These are phyloP conservation scores for Drosophila nasuta DNA, from an alignment of 1,140 invertebrate genomes.

Conservation along the genomic window DNA sequence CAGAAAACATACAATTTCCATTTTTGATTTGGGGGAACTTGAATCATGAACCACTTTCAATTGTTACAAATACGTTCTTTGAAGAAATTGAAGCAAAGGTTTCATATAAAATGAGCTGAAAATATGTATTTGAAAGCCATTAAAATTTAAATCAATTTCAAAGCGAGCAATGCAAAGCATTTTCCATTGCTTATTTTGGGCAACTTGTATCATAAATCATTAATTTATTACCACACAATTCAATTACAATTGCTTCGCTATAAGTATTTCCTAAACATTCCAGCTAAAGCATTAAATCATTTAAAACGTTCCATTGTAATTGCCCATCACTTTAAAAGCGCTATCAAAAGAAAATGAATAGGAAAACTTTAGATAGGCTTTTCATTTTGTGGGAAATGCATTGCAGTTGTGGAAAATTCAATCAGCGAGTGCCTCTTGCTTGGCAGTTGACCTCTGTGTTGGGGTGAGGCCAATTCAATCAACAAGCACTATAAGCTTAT, in stretches of 20 bases:
- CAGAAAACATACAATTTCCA: too few species aligned
- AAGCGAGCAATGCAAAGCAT: too few species aligned
- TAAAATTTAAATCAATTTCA: too few species aligned
- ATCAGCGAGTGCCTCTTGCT: slow-evolving; percentile 23
- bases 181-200: too few species aligned
- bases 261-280: not conserved
- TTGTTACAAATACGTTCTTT: too few species aligned
- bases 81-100: too few species aligned
- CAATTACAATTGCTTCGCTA: not conserved
- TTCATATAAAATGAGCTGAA: too few species aligned
- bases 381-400: slow-evolving; percentile 2
- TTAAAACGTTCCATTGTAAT: not conserved
- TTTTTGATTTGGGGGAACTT: too few species aligned
- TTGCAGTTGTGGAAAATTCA: slow-evolving; percentile 13
- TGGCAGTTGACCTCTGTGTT: slow-evolving; percentile 20
- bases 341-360: not conserved
- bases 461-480: slow-evolving; percentile 6
- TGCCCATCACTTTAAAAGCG: slow-evolving; percentile 3
- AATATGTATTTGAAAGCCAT: too few species aligned
- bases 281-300: not conserved
- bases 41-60: too few species aligned
- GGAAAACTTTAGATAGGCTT: not conserved
- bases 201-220: too few species aligned
- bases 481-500: not conserved
- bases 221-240: too few species aligned